phyloP scores from a whole-genome alignment of 2,113 vertebrate species.

The Planiliza haematocheilus region DNA sequence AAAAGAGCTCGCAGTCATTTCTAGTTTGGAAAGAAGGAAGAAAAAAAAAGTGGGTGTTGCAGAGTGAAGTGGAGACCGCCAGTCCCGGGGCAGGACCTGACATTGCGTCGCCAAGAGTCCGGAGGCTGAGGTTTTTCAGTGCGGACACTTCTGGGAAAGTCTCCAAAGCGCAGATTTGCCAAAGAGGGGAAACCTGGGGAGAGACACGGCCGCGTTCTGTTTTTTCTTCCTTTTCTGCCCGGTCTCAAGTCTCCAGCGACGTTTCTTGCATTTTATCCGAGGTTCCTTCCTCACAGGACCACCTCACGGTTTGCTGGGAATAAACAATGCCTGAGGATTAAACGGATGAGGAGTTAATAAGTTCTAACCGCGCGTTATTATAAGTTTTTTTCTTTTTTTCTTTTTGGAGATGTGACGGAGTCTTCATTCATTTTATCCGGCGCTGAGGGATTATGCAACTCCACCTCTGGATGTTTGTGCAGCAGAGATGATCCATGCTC shows the following conservation, averaged over 20 bases:
- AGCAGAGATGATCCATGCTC: neutral
- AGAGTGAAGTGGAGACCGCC: constrained; percentile 55
- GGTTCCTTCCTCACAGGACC: neutral
- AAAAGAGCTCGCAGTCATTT: neutral
- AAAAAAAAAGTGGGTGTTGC: constrained; percentile 30
- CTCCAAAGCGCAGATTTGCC: constrained; percentile 59
- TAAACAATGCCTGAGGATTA: constrained; percentile 10
- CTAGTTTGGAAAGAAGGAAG: too few species aligned
- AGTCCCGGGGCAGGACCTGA: constrained; percentile 65
- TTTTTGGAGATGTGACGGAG: constrained; percentile 35
- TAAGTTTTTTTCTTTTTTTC: too few species aligned
- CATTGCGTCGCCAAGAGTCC: constrained; percentile 58
- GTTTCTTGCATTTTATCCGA: neutral
- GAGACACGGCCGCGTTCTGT: constrained; percentile 34
- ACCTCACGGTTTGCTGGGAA: neutral
- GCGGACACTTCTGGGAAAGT: constrained; percentile 75
- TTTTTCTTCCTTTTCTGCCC: constrained; percentile 23
- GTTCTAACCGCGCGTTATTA: too few species aligned
- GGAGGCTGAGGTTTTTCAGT: constrained; percentile 66
- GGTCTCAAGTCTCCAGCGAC: neutral
- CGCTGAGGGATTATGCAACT: neutral
- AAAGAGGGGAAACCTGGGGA: constrained; percentile 48
- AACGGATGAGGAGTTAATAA: neutral
- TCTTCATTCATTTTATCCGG: neutral
- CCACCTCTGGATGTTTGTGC: constrained; percentile 9